A percentile compares a stretch with the other conserved stretches of the same genome.
These are phyloP conservation scores for Drosophila atripex DNA, from an alignment of 2,888 invertebrate genomes.

Conservation along the genomic window DNA sequence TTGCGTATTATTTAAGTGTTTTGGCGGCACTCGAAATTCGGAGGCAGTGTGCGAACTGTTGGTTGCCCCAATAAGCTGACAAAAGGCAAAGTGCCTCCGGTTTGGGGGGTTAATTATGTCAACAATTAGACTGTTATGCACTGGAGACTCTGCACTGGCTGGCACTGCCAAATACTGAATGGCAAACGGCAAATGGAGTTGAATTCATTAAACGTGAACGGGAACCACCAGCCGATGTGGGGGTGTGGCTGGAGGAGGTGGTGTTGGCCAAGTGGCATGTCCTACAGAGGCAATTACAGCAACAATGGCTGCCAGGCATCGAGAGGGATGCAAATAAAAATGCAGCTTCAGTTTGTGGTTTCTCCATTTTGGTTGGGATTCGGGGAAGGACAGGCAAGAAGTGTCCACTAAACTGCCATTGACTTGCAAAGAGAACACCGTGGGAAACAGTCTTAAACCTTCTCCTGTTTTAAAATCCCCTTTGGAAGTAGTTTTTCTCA, in stretches of 20 bases:
- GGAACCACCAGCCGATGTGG: not conserved
- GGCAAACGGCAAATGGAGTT: conserved; percentile 15
- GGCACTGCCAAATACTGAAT: not conserved
- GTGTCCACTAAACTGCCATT: conserved; percentile 74
- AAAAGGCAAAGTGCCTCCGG: conserved; percentile 4
- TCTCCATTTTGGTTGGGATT: conserved; percentile 65
- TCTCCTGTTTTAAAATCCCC: not conserved
- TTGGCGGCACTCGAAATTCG: conserved; percentile 43
- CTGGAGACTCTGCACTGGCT: not conserved
- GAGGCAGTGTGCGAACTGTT: conserved; percentile 56
- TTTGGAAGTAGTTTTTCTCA: not conserved
- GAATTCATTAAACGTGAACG: conserved; percentile 29
- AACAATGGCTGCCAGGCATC: conserved; percentile 58
- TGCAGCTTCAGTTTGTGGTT: conserved; percentile 71
- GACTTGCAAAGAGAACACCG: conserved; percentile 70
- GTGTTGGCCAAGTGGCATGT: conserved; percentile 56
- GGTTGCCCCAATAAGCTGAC: conserved; percentile 36
- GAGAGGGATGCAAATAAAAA: conserved; percentile 66
- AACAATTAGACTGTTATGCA: conserved; percentile 65
- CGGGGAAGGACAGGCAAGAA: conserved; percentile 46
- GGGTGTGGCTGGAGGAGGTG: conserved; percentile 3
- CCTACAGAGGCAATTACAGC: conserved; percentile 74
- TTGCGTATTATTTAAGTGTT: conserved; percentile 76
- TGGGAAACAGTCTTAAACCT: not conserved
- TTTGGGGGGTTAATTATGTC: conserved; percentile 59